Conservation (phyloP, 2,888 invertebrate species). For the Muscina levida region DNA sequence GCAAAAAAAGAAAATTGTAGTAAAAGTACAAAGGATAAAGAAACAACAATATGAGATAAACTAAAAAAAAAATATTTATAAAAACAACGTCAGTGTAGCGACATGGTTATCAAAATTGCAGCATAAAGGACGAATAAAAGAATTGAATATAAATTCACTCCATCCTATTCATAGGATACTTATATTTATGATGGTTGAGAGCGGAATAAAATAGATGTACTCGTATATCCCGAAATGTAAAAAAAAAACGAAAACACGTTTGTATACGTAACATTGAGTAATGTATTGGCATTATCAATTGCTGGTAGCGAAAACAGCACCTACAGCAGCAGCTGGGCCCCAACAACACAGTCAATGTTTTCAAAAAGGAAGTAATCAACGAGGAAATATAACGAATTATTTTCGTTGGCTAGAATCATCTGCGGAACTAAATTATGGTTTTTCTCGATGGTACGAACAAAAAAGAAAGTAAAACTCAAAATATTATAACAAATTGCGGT, state of each 20-base stretch:
- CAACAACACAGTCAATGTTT: neutral
- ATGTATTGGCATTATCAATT: neutral
- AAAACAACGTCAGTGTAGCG: no score
- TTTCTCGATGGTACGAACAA: neutral
- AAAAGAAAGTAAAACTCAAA: no score
- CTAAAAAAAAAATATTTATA: neutral
- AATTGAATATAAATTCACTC: no score
- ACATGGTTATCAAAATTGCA: no score
- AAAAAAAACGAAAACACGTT: neutral
- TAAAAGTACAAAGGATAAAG: neutral
- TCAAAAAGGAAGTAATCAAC: constrained; percentile 13
- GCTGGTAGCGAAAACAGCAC: neutral
- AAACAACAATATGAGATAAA: neutral
- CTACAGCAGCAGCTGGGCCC: neutral
- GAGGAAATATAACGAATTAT: constrained; percentile 21
- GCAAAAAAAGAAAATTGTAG: neutral
- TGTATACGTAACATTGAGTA: constrained; percentile 21
- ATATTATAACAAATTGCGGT: constrained; percentile 20
- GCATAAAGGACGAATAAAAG: no score
- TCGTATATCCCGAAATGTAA: neutral
- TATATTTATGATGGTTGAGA: constrained; percentile 8
- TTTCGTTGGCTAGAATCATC: neutral
- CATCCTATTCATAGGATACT: no score
- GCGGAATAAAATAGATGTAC: constrained; percentile 11
- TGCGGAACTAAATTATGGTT: constrained; percentile 6